These are phyloP conservation scores for Todus mexicanus DNA, from an alignment of 2,797 vertebrate species.

Conservation along the genomic window DNA sequence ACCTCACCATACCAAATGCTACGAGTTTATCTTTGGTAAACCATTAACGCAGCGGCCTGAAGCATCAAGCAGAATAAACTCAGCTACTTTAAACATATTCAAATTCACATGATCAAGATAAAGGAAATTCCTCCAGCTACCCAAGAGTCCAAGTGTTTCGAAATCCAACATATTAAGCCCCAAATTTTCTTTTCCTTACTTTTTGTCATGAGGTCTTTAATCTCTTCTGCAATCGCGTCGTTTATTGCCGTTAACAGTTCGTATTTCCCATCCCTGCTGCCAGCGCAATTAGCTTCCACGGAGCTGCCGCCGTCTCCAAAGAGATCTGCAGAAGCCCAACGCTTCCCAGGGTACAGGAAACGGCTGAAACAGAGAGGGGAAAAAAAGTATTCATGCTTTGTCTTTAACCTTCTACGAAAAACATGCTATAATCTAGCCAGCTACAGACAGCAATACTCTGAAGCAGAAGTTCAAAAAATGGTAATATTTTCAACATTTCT, in stretches of 20 bases:
- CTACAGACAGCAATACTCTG: not conserved
- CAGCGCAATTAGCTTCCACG: conserved; percentile 68
- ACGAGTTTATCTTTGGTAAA: not conserved
- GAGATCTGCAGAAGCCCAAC: conserved; percentile 76
- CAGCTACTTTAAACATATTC: not conserved
- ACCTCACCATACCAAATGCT: not conserved
- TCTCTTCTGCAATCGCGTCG: conserved; percentile 86
- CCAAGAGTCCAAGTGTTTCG: not conserved
- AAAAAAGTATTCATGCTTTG: not conserved
- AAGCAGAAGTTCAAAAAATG: not conserved
- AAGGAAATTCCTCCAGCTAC: not conserved
- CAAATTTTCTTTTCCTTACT: conserved; percentile 70
- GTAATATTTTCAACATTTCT: not conserved
- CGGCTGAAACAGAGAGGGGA: conserved; percentile 77
- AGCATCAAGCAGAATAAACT: not conserved
- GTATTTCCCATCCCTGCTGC: conserved; percentile 92
- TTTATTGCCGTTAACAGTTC: conserved; percentile 90
- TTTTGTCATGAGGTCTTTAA: conserved; percentile 87
- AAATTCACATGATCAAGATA: not conserved
- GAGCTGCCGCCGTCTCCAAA: conserved; percentile 67
- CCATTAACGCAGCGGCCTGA: not conserved
- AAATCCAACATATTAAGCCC: not conserved
- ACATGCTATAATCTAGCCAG: not conserved
- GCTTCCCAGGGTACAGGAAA: conserved; percentile 90
- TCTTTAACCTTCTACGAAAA: not conserved